Conservation (phyloP, 2,888 invertebrate genomes). For the Chalcis sispes region DNA sequence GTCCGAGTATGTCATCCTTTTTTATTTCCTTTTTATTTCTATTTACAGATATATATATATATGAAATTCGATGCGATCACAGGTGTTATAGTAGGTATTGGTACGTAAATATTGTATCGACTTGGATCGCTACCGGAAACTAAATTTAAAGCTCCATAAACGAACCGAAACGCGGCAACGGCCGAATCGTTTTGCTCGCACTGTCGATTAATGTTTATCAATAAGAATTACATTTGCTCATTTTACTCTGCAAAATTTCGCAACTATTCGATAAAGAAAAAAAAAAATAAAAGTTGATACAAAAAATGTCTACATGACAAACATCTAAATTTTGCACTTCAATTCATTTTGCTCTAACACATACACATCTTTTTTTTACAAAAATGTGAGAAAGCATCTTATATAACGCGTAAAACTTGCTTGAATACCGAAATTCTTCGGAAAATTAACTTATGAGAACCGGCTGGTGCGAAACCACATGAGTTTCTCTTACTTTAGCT, state of each 20-base stretch:
- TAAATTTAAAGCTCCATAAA: constrained; percentile 4
- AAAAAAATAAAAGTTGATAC: constrained; percentile 1
- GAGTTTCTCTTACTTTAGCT: constrained; percentile 43
- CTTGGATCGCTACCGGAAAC: background rate
- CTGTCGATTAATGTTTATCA: constrained; percentile 30
- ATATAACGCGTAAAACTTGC: constrained; percentile 14
- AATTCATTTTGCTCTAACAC: too few relatives aligned
- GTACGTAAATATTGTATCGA: too few relatives aligned
- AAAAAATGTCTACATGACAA: background rate
- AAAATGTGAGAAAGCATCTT: background rate
- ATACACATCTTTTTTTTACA: too few relatives aligned
- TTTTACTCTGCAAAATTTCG: too few relatives aligned
- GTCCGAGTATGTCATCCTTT: too few relatives aligned
- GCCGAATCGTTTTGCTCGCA: background rate
- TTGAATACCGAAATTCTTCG: constrained; percentile 35
- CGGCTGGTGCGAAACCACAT: constrained; percentile 27
- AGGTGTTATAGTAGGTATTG: too few relatives aligned
- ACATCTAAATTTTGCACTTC: constrained; percentile 8
- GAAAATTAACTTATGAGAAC: constrained; percentile 46
- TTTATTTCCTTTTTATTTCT: too few relatives aligned
- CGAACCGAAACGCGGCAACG: background rate
- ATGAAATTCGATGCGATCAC: too few relatives aligned
- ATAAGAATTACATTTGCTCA: background rate
- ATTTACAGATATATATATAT: too few relatives aligned
- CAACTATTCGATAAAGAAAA: too few relatives aligned